phyloP scores from a whole-genome alignment of 2,113 vertebrate species.

The Callaeas wilsoni region DNA sequence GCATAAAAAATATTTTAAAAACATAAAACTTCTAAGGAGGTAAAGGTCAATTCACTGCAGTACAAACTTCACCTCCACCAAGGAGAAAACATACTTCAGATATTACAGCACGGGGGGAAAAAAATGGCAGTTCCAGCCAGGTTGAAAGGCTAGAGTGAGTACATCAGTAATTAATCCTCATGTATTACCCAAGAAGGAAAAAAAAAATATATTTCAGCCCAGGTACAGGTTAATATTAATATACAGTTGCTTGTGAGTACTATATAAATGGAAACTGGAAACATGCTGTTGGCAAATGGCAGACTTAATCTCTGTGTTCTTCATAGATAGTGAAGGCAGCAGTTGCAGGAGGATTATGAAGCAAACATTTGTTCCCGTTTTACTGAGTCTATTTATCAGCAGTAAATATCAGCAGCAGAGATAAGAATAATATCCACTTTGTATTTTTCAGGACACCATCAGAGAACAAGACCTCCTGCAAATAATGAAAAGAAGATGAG shows the following conservation, averaged over 20 bases:
- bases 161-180: background rate
- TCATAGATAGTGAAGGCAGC: background rate
- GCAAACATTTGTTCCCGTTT: conserved; percentile 13
- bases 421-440: conserved; percentile 13
- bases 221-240: background rate
- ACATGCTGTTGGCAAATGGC: background rate
- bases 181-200: background rate
- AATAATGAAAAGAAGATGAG: conserved; percentile 30
- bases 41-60: background rate
- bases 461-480: conserved; percentile 26
- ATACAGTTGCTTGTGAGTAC: background rate
- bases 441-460: conserved; percentile 6
- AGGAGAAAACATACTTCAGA: background rate
- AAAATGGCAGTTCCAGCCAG: background rate
- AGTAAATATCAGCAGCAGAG: conserved; percentile 4
- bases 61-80: background rate
- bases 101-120: background rate
- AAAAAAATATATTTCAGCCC: background rate
- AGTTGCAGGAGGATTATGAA: conserved; percentile 13
- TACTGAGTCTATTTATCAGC: conserved; percentile 10
- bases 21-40: background rate
- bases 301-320: background rate
- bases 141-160: background rate
- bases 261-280: background rate
- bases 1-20: background rate